Percentiles rank a stretch among this genome's conserved stretches.
These are phyloP conservation scores for Andrena marginata DNA, from an alignment of 2,888 invertebrate species.

Conservation along the genomic window DNA sequence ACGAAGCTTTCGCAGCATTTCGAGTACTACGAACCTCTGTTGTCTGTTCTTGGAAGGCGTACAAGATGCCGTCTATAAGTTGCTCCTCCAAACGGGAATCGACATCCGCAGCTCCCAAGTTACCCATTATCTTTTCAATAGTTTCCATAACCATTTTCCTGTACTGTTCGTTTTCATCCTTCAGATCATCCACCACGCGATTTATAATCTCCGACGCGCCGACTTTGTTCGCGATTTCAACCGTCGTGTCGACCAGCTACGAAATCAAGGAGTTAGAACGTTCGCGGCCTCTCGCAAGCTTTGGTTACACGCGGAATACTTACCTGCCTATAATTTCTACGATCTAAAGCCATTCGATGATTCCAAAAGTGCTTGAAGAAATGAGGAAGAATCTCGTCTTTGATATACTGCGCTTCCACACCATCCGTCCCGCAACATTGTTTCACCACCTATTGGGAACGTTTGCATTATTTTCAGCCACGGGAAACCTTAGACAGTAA, in stretches of 20 bases:
- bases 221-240: conserved; percentile 99
- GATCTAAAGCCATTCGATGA: conserved; percentile 99
- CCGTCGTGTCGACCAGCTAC: conserved; percentile 98
- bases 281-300: not conserved
- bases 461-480: not conserved
- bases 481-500: not conserved
- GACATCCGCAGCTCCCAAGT: conserved; percentile 98
- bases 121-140: conserved; percentile 99
- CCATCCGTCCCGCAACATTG: conserved; percentile 99
- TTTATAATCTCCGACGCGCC: conserved; percentile 99
- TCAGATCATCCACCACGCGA: conserved; percentile 98
- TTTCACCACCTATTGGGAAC: conserved; percentile 94
- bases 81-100: conserved; percentile 99
- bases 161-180: conserved; percentile 99
- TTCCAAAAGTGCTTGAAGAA: conserved; percentile 99
- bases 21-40: conserved; percentile 90
- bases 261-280: conserved; percentile 42
- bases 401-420: conserved; percentile 99
- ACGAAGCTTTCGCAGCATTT: not conserved
- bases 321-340: conserved; percentile 97
- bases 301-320: not conserved
- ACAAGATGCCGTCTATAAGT: conserved; percentile 99
- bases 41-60: conserved; percentile 99
- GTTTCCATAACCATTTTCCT: conserved; percentile 99
- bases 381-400: conserved; percentile 99